Percentiles rank a stretch among this genome's conserved stretches.
These are phyloP conservation scores for Dendrocincla tyrannina DNA, from an alignment of 2,797 vertebrate genomes.

Conservation along the genomic window DNA sequence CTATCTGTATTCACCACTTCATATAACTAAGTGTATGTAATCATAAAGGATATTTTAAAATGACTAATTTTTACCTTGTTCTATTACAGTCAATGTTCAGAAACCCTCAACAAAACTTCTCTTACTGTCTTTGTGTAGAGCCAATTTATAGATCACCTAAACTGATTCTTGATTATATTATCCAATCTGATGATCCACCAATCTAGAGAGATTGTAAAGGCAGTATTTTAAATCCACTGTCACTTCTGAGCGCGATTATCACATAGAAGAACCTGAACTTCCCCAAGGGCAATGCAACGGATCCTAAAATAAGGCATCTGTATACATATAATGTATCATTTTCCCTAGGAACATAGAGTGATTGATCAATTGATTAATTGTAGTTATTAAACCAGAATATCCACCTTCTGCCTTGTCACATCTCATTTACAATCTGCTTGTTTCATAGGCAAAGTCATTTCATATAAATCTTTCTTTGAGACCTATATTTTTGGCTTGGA, in stretches of 20 bases:
- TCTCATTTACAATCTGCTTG: neutral
- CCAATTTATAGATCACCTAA: neutral
- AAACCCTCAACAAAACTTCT: neutral
- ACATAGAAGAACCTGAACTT: neutral
- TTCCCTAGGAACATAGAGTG: neutral
- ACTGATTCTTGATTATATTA: neutral
- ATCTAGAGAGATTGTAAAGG: neutral
- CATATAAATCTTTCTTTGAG: neutral
- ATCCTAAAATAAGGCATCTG: neutral
- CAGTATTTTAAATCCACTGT: neutral
- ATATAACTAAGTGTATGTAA: neutral
- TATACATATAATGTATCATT: neutral
- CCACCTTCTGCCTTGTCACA: conserved; percentile 5
- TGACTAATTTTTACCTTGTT: neutral
- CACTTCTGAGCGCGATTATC: neutral
- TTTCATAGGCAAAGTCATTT: neutral
- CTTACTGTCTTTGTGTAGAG: neutral
- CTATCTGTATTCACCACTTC: neutral
- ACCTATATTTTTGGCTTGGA: neutral
- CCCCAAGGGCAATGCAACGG: neutral
- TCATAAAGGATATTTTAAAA: neutral
- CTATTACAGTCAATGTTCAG: neutral
- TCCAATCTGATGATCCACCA: neutral
- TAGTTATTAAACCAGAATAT: conserved; percentile 28
- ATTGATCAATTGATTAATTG: conserved; percentile 29